Evolutionary conservation across 2,888 invertebrate genomes (phyloP), one percentile per base, ranked within the genome.

Genomic region (Leptinotarsa tumamoca): DNA sequence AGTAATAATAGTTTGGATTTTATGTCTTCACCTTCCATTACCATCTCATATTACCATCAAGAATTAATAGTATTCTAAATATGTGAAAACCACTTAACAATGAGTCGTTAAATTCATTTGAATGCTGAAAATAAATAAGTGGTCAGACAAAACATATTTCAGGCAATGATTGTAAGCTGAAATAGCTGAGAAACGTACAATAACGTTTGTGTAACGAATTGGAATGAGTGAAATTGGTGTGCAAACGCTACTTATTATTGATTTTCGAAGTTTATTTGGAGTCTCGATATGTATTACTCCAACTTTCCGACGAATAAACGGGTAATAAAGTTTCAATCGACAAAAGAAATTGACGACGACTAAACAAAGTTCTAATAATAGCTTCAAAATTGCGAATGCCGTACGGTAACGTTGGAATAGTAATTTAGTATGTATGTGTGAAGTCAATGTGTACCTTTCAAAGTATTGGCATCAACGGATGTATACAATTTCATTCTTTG

Each of bases 241-340:
- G 17, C 33, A 43, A 63, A 43, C 13, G 73, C 71, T 50, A 33
- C 61, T 74, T 71, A 74, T 77, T 71, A 68, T 74, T 71, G 74
- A 71, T 77, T 72, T 73, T n/a, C 63, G 21, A 70, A 56, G 81
- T 78, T 77, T 76, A 78, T 80, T 80, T 79, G 77, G 76, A 75
- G 67, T 66, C 71, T 82, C 78, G 74, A 74, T 75, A 73, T 74
- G 68, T 76, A 80, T 79, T 76, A 76, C 76, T 79, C 79, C 80
- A 80, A 80, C 80, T 82, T 80, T 80, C 73, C 78, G 77, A 80
- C 78, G 79, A 81, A 81, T 82, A 80, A 82, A 82, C 79, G 82
- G 77, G 79, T 79, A 79, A 80, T 82, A 78, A 81, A 82, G 75
- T 72, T 78, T 74, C 68, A 81, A 73, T 72, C 76, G 79, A 82